Conservation (phyloP, 1,140 invertebrate species). For the Hycleus cichorii region DNA sequence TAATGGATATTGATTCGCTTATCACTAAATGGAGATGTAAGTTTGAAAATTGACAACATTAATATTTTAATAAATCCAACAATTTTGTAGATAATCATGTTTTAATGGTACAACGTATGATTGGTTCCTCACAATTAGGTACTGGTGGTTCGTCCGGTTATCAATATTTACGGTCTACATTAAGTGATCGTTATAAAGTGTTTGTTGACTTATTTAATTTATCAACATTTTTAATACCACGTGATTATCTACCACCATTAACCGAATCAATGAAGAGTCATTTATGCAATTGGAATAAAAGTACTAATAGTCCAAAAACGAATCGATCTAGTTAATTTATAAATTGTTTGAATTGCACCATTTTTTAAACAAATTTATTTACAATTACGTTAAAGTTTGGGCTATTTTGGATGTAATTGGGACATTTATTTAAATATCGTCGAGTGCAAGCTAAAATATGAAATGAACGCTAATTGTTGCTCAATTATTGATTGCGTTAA, state of each 20-base stretch:
- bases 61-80: slow-evolving; percentile 1
- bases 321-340: too few relatives aligned
- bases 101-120: slow-evolving; percentile 98
- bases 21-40: slow-evolving; percentile 99
- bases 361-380: too few relatives aligned
- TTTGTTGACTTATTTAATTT: slow-evolving; percentile 97
- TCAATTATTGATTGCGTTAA: too few relatives aligned
- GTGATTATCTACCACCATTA: slow-evolving; percentile 82
- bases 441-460: too few relatives aligned
- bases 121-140: slow-evolving; percentile 91
- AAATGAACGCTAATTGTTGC: too few relatives aligned
- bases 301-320: background rate
- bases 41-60: slow-evolving; percentile 34
- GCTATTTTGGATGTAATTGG: too few relatives aligned
- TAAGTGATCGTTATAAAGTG: slow-evolving; percentile 97
- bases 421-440: too few relatives aligned
- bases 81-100: slow-evolving; percentile 86
- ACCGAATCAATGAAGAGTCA: slow-evolving; percentile 40
- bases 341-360: too few relatives aligned
- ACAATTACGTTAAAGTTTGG: too few relatives aligned
- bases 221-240: slow-evolving; percentile 90
- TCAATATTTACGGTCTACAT: slow-evolving; percentile 94
- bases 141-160: slow-evolving; percentile 98
- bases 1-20: slow-evolving; percentile 97
- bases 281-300: slow-evolving; percentile 3